Evolutionary conservation across 2,888 invertebrate genomes (phyloP).

Genomic region (Helobdella robusta): DNA sequence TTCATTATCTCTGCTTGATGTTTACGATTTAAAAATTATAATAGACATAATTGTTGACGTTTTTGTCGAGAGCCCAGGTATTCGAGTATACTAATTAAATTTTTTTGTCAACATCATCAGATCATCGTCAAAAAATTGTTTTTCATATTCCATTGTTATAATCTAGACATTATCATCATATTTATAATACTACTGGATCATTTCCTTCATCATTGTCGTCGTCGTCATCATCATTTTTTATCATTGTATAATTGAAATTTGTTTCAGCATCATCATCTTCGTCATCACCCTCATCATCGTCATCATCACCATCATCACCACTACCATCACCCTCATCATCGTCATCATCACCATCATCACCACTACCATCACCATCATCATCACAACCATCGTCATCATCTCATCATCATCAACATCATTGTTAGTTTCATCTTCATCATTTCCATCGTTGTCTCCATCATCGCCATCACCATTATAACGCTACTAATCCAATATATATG

Average conservation of each 20-base stretch:
- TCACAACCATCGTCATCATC: too few species aligned
- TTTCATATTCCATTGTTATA: background rate
- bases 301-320: background rate
- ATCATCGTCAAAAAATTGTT: background rate
- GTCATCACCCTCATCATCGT: background rate
- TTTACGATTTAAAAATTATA: too few species aligned
- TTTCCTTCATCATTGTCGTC: background rate
- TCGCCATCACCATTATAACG: background rate
- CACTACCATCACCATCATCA: slow-evolving; percentile 2
- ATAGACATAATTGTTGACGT: too few species aligned
- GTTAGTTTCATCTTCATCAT: background rate
- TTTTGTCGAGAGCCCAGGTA: too few species aligned
- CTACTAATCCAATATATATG: background rate
- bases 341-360: background rate
- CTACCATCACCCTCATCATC: too few species aligned
- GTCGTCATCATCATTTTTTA: background rate
- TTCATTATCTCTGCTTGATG: too few species aligned
- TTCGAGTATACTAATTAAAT: too few species aligned
- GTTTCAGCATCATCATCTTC: background rate
- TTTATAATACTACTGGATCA: too few species aligned
- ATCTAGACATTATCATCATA: background rate
- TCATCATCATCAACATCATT: too few species aligned
- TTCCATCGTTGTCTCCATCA: background rate
- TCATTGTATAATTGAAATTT: background rate
- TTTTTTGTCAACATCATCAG: too few species aligned